Base-by-base conservation (phyloP, 2,888 invertebrate species). In the Synergus itoensis region DNA sequence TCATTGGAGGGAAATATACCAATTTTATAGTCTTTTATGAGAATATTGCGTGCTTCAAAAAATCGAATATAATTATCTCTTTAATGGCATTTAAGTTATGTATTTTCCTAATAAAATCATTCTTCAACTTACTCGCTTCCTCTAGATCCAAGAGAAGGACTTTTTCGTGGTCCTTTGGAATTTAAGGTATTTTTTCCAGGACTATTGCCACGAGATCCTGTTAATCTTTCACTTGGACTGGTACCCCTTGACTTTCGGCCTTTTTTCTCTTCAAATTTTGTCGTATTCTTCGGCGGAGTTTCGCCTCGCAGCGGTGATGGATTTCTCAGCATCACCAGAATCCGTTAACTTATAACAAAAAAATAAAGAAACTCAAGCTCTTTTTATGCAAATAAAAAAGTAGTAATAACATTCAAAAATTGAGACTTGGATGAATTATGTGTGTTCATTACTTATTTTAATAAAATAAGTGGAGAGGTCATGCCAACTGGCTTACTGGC, bases 51-150 rank as follows among this genome's bases (percentile, higher is more conserved):
- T 48, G 48, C 48, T 43, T 43, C 11, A 48, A 16, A 48, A 48
- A 48, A 16, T 48, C 4, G 16, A 4, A 48, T 5, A 16, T 16
- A 14, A 16, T 14, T 14, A 48, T 28, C 28, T 14, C 12, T 0
- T 4, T 45, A 12, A 45, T 14, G 14, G 14, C 4, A 45, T 45
- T 4, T 45, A 14, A 45, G 4, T 14, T 12, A 28, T 28, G 36
- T 36, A 16, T 16, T 16, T 16, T 14, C 5, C 5, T 16, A 48
- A 5, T 48, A 48, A 48, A 48, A 48, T 16, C 48, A 36, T 36
- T 36, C 0, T 36, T 53, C 14, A 73, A 92, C 93, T 93, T 85
- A 93, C 93, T 93, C 93, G 91, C 92, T 93, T 84, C 92, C 93
- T 82, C 92, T 89, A 48, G 93, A 93, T 62, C 87, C 87, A 21